Conservation (phyloP, 2,888 invertebrate genomes). For the Cylloceria caligata region DNA sequence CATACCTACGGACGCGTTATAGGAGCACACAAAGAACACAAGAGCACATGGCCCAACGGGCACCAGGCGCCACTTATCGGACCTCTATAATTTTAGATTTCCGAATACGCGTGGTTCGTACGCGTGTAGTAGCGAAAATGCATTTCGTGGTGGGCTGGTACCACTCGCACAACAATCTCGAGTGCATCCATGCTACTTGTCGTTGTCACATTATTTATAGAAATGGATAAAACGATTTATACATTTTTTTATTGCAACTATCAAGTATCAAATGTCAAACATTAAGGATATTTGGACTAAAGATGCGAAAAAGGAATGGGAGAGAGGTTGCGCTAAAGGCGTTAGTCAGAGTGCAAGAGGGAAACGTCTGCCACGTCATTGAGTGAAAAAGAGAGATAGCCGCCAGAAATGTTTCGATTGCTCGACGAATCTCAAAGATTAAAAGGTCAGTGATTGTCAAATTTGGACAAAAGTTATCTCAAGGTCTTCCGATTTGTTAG, state of each 20-base stretch:
- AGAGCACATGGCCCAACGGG: conserved; percentile 66
- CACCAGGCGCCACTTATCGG: conserved; percentile 70
- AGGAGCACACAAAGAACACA: conserved; percentile 30
- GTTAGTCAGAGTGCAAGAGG: too few relatives aligned
- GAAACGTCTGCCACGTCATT: too few relatives aligned
- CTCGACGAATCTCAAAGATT: too few relatives aligned
- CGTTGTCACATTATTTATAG: conserved; percentile 61
- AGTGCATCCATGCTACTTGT: conserved; percentile 64
- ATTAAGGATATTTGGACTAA: too few relatives aligned
- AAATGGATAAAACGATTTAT: conserved; percentile 18
- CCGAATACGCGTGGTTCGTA: conserved; percentile 67
- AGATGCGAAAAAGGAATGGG: too few relatives aligned
- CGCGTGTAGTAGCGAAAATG: conserved; percentile 54
- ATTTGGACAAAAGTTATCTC: too few relatives aligned
- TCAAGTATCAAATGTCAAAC: neutral
- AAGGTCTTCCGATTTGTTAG: too few relatives aligned
- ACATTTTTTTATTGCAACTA: neutral
- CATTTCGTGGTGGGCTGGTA: conserved; percentile 48
- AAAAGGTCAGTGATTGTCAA: too few relatives aligned
- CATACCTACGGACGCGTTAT: conserved; percentile 18
- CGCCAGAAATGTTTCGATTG: too few relatives aligned
- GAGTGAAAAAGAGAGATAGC: too few relatives aligned
- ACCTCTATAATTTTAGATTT: conserved; percentile 73
- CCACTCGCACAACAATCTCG: conserved; percentile 46
- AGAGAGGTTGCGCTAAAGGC: too few relatives aligned